phyloP scores from a whole-genome alignment of 2,888 invertebrate species.

The Caenorhabditis parvicauda region DNA sequence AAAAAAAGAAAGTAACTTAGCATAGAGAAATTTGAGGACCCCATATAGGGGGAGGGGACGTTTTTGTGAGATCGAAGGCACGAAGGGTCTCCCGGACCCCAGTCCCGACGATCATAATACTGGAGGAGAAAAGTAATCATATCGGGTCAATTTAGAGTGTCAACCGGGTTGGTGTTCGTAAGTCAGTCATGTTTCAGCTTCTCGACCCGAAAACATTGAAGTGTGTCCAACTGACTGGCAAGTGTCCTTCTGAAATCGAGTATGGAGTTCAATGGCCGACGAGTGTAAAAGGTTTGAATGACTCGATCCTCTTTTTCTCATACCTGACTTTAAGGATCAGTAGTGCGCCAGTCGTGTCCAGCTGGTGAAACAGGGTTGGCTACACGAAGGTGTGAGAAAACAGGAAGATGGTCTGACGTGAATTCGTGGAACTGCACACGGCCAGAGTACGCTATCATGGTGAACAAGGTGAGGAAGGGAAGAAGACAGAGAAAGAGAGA shows the following conservation, averaged over 20 bases:
- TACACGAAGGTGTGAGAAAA: constrained; percentile 41
- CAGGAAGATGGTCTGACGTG: constrained; percentile 46
- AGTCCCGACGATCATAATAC: no score
- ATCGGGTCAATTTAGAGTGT: no score
- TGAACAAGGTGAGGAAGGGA: constrained; percentile 20
- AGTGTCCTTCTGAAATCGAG: constrained; percentile 55
- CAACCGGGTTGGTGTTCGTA: no score
- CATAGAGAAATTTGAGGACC: no score
- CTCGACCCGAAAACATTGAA: constrained; percentile 48
- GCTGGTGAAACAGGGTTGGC: constrained; percentile 46
- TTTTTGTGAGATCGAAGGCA: no score
- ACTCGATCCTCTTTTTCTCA: neutral
- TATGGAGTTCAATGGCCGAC: constrained; percentile 57
- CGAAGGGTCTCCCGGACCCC: no score
- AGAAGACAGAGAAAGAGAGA: no score
- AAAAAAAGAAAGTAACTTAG: no score
- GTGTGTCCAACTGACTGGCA: constrained; percentile 39
- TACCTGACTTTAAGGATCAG: constrained; percentile 11
- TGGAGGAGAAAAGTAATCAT: no score
- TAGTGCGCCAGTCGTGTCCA: constrained; percentile 42
- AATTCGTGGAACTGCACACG: constrained; percentile 54
- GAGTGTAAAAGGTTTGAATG: constrained; percentile 28
- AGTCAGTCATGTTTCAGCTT: constrained; percentile 20
- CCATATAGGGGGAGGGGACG: no score
- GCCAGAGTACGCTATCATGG: constrained; percentile 36